A percentile compares a stretch with the other conserved stretches of the same genome.
These are phyloP conservation scores for Lycocerus yunnanus DNA, from an alignment of 2,888 invertebrate species.

Conservation along the genomic window DNA sequence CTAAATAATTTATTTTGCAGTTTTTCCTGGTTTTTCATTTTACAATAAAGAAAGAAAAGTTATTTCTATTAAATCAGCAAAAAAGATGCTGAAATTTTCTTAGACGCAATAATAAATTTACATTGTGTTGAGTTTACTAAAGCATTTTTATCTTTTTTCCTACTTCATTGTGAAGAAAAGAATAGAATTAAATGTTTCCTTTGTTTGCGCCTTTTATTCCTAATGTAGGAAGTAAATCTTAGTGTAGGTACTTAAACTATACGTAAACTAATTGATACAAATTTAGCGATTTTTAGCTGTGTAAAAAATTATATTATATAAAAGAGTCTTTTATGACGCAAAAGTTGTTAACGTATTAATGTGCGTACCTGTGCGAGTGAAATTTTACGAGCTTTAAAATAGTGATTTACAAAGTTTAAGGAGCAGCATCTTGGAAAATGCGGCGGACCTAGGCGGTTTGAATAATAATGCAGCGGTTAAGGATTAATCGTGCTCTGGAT, in stretches of 20 bases:
- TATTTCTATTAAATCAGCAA: neutral
- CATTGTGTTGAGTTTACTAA: neutral
- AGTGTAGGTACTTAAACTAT: neutral
- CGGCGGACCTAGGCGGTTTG: slow-evolving; percentile 12
- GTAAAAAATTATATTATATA: no score
- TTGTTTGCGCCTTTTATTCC: neutral
- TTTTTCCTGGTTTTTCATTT: neutral
- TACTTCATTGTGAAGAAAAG: neutral
- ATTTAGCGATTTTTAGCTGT: neutral
- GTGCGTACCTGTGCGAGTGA: neutral
- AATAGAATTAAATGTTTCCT: neutral
- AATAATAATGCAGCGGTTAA: slow-evolving; percentile 21
- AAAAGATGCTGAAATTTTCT: neutral
- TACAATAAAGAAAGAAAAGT: neutral
- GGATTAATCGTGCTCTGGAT: slow-evolving; percentile 15
- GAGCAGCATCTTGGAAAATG: slow-evolving; percentile 10
- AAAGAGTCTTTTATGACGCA: neutral
- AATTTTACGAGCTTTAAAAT: slow-evolving; percentile 11
- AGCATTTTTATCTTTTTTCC: neutral
- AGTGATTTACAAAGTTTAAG: neutral
- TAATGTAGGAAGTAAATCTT: neutral
- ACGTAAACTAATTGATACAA: neutral
- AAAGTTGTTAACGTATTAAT: neutral
- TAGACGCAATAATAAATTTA: neutral
- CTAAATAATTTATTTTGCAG: neutral